Evolutionary conservation across 2,797 vertebrate species (phyloP), one percentile per base, ranked within the genome.

Genomic region (Helarctos malayanus): DNA sequence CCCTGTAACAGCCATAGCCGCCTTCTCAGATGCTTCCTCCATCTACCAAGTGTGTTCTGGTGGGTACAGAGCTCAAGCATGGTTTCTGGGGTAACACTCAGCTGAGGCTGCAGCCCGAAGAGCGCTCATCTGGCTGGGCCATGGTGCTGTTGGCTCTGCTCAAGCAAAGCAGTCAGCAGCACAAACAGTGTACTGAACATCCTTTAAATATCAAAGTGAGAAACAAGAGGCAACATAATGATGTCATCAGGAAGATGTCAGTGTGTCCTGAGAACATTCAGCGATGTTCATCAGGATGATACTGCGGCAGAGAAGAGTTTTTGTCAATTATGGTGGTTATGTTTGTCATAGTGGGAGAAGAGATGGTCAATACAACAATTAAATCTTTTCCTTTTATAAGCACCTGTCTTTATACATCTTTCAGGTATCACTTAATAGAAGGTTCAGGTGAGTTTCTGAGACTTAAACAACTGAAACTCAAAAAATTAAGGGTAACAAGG

Each of bases 151-250:
- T 47, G 83, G 86, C 83, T 96, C 87, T 92, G 61, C 86, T 94
- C 54, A 61, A 93, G 95, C 59, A 94, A 94, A 87, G 94, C 94
- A 75, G 89, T 45, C 76, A 81, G 83, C 89, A 85, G 87, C 94
- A 96, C 83, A 91, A 76, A 96, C 87, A 97, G 95, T 95, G 91
- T 80, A 94, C 49, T 54, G 94, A 97, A 96, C 85, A 86, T 95
- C 91, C 89, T 96, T 97, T 97, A 97, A 95, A 95, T 96, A 97
- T 84, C 94, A 76, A 94, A 97, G 92, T 95, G 93, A 97, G 95
- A 96, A 97, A 95, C 38, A 83, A 92, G 95, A 93, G 94, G 95
- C 80, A 90, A 95, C 38, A 79, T 3, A 78, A 79, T 35, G 78
- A 89, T 10, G 32, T 91, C 73, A 94, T 93, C 89, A 69, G 95